Percentiles rank a stretch among this genome's conserved stretches.
phyloP scores from a whole-genome alignment of 1,140 invertebrate genomes.

The Heliconius nattereri region DNA sequence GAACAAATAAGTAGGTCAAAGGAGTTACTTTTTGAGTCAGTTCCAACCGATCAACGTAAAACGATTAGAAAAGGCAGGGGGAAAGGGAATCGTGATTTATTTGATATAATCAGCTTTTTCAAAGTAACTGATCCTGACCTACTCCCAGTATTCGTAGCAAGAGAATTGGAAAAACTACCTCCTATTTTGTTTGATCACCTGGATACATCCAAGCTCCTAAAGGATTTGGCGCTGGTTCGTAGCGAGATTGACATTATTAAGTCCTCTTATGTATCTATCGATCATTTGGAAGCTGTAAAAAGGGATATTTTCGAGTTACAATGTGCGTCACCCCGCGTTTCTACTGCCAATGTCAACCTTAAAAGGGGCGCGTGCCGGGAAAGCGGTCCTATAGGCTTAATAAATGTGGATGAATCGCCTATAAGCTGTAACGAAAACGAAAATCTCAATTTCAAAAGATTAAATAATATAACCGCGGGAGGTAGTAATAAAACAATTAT shows the following conservation, averaged over 20 bases:
- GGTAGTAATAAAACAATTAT: not conserved
- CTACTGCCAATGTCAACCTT: too few relatives aligned
- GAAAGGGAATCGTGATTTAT: slow-evolving; percentile 1
- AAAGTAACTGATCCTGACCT: slow-evolving; percentile 30
- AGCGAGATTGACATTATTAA: slow-evolving; percentile 36
- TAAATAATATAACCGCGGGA: not conserved
- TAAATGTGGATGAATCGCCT: too few relatives aligned
- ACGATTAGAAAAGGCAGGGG: too few relatives aligned
- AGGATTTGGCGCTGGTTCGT: slow-evolving; percentile 36
- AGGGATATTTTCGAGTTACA: not conserved
- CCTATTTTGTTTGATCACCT: slow-evolving; percentile 39
- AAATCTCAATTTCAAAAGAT: too few relatives aligned
- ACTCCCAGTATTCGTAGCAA: slow-evolving; percentile 35
- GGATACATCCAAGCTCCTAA: slow-evolving; percentile 39
- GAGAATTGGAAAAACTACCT: slow-evolving; percentile 29
- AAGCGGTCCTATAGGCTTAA: too few relatives aligned
- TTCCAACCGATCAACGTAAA: not conserved
- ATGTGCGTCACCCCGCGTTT: too few relatives aligned
- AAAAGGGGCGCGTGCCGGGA: too few relatives aligned
- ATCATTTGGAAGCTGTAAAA: slow-evolving; percentile 28
- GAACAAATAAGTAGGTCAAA: slow-evolving; percentile 37
- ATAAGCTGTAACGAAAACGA: too few relatives aligned
- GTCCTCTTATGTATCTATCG: slow-evolving; percentile 24
- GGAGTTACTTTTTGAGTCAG: slow-evolving; percentile 33
- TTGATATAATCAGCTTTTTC: slow-evolving; percentile 35